Base-by-base conservation (phyloP, 2,888 invertebrate genomes). In the Lucinisca nassula region DNA sequence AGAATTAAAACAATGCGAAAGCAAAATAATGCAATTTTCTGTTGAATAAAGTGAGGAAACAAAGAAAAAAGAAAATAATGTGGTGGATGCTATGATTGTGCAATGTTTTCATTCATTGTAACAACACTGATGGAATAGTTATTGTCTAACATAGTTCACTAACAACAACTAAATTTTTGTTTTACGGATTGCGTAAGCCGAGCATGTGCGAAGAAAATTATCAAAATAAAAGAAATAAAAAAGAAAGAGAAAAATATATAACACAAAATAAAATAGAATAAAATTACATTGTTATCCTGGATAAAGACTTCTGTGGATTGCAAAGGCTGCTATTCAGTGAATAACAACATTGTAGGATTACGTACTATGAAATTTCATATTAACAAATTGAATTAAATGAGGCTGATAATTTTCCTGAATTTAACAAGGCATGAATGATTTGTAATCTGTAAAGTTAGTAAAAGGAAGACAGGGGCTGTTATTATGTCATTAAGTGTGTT, bases 401-500 rank as follows among this genome's bases (percentile, higher is more conserved):
- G 17, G 17, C 30, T 35, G 30, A 67, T 35, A 32, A 67, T 67
- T 45, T 30, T 32, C 17, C 17, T 14, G 17, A 35, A 24, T 67
- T 67, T 35, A 67, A 4, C 67, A 35, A 2, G 6, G 67, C 67
- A 32, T 67, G 67, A 67, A 17, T 67, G 67, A 67, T 67, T 30
- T 35, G 30, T 35, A 67, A 67, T 45, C 45, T 45, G 45, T 45
- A 45, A 67, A 17, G 67, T 17, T 21, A 67, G 35, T 35, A 12
- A 32, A 24, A 67, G 35, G 67, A 35, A 35, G 67, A 32, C 35
- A 67, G 35, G 14, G 12, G 35, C 35, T 21, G 35, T 35, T 67
- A 67, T 67, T 67, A 67, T 67, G 67, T 67, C 67, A 67, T 67
- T 35, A 67, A 67, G 35, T 67, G 35, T 67, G 35, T 35, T 67